Evolutionary conservation across 2,888 invertebrate genomes (phyloP), one percentile per base, ranked within the genome.

Genomic region (Leucophenga montana): DNA sequence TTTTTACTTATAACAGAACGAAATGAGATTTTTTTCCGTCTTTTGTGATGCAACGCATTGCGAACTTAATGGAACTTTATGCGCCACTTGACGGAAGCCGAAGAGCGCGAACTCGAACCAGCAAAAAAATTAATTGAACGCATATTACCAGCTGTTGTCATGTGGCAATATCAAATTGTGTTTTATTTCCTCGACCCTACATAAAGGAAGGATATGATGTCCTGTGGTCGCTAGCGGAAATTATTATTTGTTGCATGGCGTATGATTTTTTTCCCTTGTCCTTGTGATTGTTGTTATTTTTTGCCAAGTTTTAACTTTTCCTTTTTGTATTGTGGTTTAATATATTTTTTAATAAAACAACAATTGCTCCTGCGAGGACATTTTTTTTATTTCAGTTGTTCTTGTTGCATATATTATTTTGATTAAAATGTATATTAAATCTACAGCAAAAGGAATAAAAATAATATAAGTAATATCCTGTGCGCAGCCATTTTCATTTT

Each of bases 391-490:
- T 53, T 69, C 67, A 53, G 69, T 53, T 27, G 53, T 74, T 54
- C 5, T 54, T 44, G 16, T 22, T 66, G 33, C 44, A n/a, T n/a
- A 31, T 73, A 71, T 73, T 68, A 72, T 75, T 78, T 79, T 76
- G 80, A 84, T 81, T 81, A 81, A 81, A 81, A 78, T 80, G 73
- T 78, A 83, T 80, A 82, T 84, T 77, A 82, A 82, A 80, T 80
- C 75, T 75, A 72, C 22, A 14, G 20, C 20, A 54, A 66, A 53
- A 33, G 31, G 6, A 50, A 66, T 57, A 77, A 74, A 80, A 81
- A 82, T 82, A 81, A 82, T 78, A 83, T 82, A 84, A 81, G 78
- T 81, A 81, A 81, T 81, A 80, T 81, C 82, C 84, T 82, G 84
- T 74, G 14, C 46, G 71, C 68, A 69, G 73, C 69, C 67, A 75